These are phyloP conservation scores for Serinus canaria DNA, from an alignment of 2,113 vertebrate species.

Conservation along the genomic window DNA sequence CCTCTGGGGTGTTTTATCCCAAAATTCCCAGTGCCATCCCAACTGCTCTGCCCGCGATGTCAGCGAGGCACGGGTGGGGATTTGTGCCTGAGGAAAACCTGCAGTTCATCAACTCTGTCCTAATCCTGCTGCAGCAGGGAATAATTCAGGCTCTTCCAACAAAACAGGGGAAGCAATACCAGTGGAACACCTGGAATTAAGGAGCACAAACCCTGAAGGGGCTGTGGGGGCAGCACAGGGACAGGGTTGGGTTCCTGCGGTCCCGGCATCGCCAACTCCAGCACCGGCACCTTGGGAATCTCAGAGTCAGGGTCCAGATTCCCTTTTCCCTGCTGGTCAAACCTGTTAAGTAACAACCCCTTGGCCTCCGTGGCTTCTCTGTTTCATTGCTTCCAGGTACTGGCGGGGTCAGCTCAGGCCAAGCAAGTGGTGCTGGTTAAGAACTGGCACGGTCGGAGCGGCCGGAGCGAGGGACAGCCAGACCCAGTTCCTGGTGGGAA, in stretches of 20 bases:
- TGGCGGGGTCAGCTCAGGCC: not conserved
- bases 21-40: not conserved
- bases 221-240: too few relatives aligned
- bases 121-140: not conserved
- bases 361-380: not conserved
- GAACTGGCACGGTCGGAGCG: not conserved
- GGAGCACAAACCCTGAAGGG: not conserved
- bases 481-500: not conserved
- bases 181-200: not conserved
- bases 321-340: not conserved
- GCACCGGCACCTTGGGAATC: fast-evolving
- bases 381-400: slow-evolving; percentile 33
- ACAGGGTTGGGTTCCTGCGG: not conserved
- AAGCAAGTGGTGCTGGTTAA: slow-evolving; percentile 35
- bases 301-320: fast-evolving
- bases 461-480: not conserved
- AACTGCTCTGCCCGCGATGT: too few relatives aligned
- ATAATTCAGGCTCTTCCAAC: not conserved
- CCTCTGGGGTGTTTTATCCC: not conserved
- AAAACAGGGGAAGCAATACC: not conserved
- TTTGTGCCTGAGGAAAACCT: not conserved
- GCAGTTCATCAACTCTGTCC: not conserved
- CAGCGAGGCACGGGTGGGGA: fast-evolving
- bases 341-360: not conserved
- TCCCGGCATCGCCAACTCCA: fast-evolving